Evolutionary conservation across 2,888 invertebrate genomes (phyloP).

Genomic region (Eledona agricola): DNA sequence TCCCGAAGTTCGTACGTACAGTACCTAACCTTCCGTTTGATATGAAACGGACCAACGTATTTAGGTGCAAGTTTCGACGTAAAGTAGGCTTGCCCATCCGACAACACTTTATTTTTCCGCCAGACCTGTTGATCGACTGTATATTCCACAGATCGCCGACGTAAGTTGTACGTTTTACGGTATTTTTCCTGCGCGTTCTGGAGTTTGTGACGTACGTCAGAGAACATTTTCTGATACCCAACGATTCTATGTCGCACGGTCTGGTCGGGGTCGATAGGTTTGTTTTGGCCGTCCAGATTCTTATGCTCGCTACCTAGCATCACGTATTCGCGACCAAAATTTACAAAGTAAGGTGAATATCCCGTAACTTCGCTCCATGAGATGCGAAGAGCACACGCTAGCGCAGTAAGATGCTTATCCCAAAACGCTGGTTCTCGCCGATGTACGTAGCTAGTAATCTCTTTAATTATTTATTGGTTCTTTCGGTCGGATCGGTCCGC

Average conservation of each 20-base stretch:
- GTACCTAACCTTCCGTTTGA: background rate
- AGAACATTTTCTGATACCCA: constrained; percentile 9
- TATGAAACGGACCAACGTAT: constrained; percentile 40
- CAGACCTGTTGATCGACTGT: constrained; percentile 36
- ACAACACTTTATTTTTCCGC: constrained; percentile 37
- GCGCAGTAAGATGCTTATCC: constrained; percentile 34
- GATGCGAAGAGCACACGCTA: constrained; percentile 36
- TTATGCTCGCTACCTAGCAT: too few relatives aligned
- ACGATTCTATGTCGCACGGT: too few relatives aligned
- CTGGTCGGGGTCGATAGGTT: too few relatives aligned
- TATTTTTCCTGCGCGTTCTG: constrained; percentile 4
- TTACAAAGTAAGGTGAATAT: constrained; percentile 34
- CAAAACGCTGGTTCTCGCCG: constrained; percentile 40
- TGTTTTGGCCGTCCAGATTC: too few relatives aligned
- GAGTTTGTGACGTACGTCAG: constrained; percentile 11
- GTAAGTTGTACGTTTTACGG: constrained; percentile 32
- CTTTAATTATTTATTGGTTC: constrained; percentile 49
- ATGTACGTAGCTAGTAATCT: constrained; percentile 50
- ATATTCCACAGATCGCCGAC: constrained; percentile 31
- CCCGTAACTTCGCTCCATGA: constrained; percentile 35
- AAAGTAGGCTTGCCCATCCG: constrained; percentile 39
- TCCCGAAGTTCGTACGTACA: constrained; percentile 11
- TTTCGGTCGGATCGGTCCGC: constrained; percentile 52
- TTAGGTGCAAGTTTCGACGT: constrained; percentile 44
- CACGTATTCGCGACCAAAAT: too few relatives aligned